Percentiles rank a stretch among this genome's conserved stretches.
Evolutionary conservation across 1,140 invertebrate species (phyloP).

Genomic region (Halesus radiatus): DNA sequence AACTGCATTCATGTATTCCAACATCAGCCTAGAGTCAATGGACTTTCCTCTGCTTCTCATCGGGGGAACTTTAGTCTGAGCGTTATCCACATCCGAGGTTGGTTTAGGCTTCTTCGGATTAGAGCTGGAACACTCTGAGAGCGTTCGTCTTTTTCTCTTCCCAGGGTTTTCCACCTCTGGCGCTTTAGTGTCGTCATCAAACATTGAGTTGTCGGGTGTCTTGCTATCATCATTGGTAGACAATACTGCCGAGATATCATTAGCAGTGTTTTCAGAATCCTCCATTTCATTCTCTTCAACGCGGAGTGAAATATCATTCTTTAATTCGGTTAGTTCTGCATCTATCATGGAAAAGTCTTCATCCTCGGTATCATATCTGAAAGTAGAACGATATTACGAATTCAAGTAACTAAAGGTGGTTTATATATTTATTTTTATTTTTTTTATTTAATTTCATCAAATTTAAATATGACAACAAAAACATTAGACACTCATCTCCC

Average conservation of each 20-base stretch:
- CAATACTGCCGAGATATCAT: background rate
- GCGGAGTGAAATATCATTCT: too few relatives aligned
- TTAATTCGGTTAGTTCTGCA: background rate
- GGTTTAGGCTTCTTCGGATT: constrained; percentile 4
- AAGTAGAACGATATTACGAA: background rate
- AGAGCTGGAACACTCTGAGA: constrained; percentile 5
- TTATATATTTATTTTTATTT: too few relatives aligned
- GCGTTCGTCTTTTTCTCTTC: constrained; percentile 10
- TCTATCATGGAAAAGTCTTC: constrained; percentile 1
- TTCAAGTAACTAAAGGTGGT: too few relatives aligned
- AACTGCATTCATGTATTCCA: constrained; percentile 15
- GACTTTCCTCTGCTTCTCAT: constrained; percentile 28
- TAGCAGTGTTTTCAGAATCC: background rate
- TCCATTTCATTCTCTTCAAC: too few relatives aligned
- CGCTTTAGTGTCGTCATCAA: background rate
- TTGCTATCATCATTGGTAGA: background rate
- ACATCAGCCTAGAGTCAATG: constrained; percentile 19
- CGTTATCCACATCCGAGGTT: background rate
- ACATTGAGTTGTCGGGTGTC: background rate
- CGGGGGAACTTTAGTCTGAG: background rate
- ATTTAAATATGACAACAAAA: too few relatives aligned
- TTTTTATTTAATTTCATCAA: too few relatives aligned
- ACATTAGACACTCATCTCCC: too few relatives aligned
- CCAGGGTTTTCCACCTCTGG: background rate
- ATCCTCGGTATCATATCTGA: constrained; percentile 11